Evolutionary conservation across 2,113 vertebrate genomes (phyloP).

Genomic region (Dicaeum eximium): DNA sequence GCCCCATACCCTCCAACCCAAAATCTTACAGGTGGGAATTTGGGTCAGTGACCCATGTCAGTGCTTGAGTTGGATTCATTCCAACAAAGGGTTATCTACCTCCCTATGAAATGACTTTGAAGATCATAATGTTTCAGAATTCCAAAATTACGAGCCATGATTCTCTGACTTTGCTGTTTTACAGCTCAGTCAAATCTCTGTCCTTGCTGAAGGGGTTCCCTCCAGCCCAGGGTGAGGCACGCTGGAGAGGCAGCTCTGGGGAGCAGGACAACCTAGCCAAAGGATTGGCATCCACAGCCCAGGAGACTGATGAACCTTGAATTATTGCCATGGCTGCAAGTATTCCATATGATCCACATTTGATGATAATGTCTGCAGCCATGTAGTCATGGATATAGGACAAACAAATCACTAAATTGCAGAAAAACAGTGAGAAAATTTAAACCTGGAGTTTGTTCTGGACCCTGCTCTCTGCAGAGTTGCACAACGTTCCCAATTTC

Average conservation of each 20-base stretch:
- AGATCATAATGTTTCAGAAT: not conserved
- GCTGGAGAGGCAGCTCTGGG: not conserved
- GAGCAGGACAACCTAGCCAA: not conserved
- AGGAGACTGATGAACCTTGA: accelerated
- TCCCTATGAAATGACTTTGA: not conserved
- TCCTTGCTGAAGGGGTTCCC: not conserved
- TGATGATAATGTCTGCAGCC: not conserved
- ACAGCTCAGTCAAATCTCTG: not conserved
- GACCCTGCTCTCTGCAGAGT: not conserved
- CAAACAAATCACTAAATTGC: not conserved
- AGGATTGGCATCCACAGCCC: not conserved
- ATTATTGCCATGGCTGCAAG: not conserved
- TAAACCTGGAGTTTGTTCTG: not conserved
- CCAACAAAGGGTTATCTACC: not conserved
- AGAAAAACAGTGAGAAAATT: not conserved
- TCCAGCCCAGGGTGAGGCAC: not conserved
- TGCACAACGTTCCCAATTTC: not conserved
- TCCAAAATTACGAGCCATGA: not conserved
- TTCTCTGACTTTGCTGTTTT: not conserved
- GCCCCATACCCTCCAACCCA: not conserved
- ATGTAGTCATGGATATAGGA: slow-evolving; percentile 6
- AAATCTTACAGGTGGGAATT: not conserved
- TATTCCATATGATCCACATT: not conserved
- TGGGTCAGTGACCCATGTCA: not conserved
- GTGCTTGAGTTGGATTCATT: not conserved